Evolutionary conservation across 2,113 vertebrate genomes (phyloP), one percentile per base, ranked within the genome.

Genomic region (Psittacus erithacus): DNA sequence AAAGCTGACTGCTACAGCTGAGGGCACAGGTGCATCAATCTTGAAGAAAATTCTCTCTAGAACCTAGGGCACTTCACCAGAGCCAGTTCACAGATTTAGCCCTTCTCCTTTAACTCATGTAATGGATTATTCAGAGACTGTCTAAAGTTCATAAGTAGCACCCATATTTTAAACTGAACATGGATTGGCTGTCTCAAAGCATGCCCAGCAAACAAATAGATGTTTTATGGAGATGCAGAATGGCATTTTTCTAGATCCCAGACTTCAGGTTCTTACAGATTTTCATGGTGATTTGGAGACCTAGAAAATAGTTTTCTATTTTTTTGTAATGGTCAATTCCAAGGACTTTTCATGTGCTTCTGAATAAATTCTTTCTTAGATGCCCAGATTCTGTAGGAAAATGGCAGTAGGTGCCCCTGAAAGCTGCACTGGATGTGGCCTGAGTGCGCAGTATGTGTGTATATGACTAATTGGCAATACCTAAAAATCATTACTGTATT

Each of bases 401-500:
- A 79, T 64, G 43, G n/a, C 57, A 68, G 35, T 79, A 85, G 62
- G 17, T 71, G 17, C 43, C 87, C 50, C 46, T 71, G 71, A 62
- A 89, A 82, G 18, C 67, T 68, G 14, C 33, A 6, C 3, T 80
- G 35, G 20, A 67, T 70, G 60, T 91, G 50, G 25, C 25, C 28
- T 17, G 50, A 69, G 35, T 44, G 18, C 23, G 6, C 9, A 15
- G 15, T 46, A 44, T 75, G 8, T 67, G 27, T 81, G 24, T 13
- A 31, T 20, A 68, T 52, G 44, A 85, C 90, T 95, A 86, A 68
- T 70, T 93, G 17, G 43, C 77, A 93, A 74, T 73, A 88, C 50
- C 62, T 95, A 96, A 86, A 86, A 91, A 78, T 68, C 62, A 47
- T 92, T 91, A 65, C 62, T 87, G 16, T 84, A 89, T 84, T 76